Evolutionary conservation across 1,140 invertebrate species (phyloP), one percentile per base, ranked within the genome.

Genomic region (Eupristina koningsbergeri): DNA sequence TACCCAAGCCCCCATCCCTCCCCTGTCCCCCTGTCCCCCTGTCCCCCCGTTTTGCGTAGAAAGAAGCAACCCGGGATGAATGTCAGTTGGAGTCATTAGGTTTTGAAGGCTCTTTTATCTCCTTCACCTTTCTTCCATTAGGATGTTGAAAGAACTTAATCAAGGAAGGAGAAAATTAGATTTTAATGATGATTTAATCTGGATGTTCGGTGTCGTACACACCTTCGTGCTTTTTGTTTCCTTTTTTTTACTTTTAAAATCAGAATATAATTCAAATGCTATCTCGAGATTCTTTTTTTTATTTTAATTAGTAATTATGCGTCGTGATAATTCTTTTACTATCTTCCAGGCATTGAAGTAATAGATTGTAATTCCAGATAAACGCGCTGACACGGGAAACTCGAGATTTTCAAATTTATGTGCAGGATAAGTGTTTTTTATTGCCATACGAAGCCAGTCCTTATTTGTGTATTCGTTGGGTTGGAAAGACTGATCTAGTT

Each of bases 161-260:
- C 76, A 47, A 13, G 22, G 29, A 39, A 45, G n/a, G 31, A 11
- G 29, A 47, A 31, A 47, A 58, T 80, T 79, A 58, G 47, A 73
- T 84, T 84, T 83, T 69, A 78, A 79, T 61, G 71, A 77, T 26
- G 41, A 67, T 85, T 53, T 64, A 53, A 78, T 82, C 74, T 67
- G 22, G 22, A 29, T 15, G 17, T 26, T 19, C 22, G n/a, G 13
- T 74, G n/a, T 76, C 50, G 17, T 34, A 58, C 50, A 50, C 73
- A 29, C 45, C 15, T 50, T 22, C 22, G 17, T 67, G 22, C 2
- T 41, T 69, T 53, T 50, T 61, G 5, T 77, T 74, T 47, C 36
- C 3, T 7, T n/a, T 75, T 61, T 39, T 75, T n/a, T 39, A 11
- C 6, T n/a, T n/a, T 41, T 11, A 13, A 41, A 71, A 71, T 58